Evolutionary conservation across 2,113 vertebrate species (phyloP), one percentile per base, ranked within the genome.

Genomic region (Fulmarus glacialis): DNA sequence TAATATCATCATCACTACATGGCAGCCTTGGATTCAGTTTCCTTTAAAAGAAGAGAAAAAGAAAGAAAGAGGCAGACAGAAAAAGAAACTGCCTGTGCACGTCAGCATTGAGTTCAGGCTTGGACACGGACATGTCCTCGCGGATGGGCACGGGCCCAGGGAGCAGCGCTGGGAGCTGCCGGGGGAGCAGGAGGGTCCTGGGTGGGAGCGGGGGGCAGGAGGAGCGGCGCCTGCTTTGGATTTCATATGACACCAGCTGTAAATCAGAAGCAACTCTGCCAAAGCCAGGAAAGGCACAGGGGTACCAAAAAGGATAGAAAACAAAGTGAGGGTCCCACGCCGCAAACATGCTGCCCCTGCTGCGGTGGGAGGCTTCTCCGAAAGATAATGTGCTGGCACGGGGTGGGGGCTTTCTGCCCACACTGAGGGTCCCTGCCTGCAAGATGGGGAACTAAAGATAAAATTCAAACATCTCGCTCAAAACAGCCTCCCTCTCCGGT

Each of bases 371-470:
- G 43, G 40, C 34, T 43, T 24, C 86, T 53, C 64, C 26, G 9
- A 73, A 30, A 36, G 29, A 30, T 19, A 36, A 8, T 0, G 52
- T 43, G 55, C 26, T 0, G 0, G 11, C 1, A 0, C 1, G 1
- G 73, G 53, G 53, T 1, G 0, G 23, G 34, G 11, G 27, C 36
- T 77, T 91, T 70, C 50, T 87, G 45, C 30, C 52, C 50, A 62
- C 5, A 2, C 3, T 12, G 15, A 42, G 30, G n/a, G 45, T 4
- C 63, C 75, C 62, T 52, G 38, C 43, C 87, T 59, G 10, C 53
- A 15, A 52, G n/a, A 23, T 4, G 7, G 6, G 24, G 36, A 88
- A 42, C 15, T 42, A 7, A 73, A 73, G 40, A 10, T 8, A 15
- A 81, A 73, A 74, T 34, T 43, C 10, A 0, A 38, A 27, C 30